These are phyloP conservation scores for Agapornis roseicollis DNA, from an alignment of 2,113 vertebrate species.

Conservation along the genomic window DNA sequence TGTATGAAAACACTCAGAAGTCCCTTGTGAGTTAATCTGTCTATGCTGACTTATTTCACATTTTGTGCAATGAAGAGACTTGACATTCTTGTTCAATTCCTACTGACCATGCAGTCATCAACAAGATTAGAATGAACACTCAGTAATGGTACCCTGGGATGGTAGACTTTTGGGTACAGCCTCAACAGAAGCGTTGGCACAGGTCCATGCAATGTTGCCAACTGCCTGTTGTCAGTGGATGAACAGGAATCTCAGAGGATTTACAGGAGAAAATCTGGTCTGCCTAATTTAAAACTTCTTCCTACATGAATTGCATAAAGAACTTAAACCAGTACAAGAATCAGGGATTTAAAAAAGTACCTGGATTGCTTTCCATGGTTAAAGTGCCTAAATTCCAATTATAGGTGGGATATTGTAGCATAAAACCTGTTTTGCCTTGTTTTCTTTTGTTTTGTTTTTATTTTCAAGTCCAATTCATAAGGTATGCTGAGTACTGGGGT, in stretches of 20 bases:
- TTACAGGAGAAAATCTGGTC: not conserved
- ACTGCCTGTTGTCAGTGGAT: not conserved
- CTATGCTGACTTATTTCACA: not conserved
- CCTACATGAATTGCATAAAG: not conserved
- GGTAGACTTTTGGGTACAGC: not conserved
- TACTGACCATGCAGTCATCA: not conserved
- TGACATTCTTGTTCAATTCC: not conserved
- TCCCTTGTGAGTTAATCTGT: not conserved
- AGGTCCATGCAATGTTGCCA: accelerated
- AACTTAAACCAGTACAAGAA: not conserved
- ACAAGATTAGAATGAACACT: not conserved
- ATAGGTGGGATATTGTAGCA: not conserved
- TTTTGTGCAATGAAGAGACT: not conserved
- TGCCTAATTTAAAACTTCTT: not conserved
- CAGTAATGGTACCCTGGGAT: not conserved
- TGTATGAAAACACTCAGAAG: not conserved
- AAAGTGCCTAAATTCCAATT: not conserved
- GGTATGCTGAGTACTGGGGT: not conserved
- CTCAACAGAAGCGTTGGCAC: not conserved
- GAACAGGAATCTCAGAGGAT: not conserved
- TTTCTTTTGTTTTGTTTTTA: accelerated
- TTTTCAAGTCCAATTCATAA: not conserved
- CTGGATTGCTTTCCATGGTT: not conserved
- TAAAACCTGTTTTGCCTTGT: not conserved
- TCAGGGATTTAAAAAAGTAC: not conserved